Base-by-base conservation (phyloP, 2,113 vertebrate genomes). In the Coryphaenoides rupestris region DNA sequence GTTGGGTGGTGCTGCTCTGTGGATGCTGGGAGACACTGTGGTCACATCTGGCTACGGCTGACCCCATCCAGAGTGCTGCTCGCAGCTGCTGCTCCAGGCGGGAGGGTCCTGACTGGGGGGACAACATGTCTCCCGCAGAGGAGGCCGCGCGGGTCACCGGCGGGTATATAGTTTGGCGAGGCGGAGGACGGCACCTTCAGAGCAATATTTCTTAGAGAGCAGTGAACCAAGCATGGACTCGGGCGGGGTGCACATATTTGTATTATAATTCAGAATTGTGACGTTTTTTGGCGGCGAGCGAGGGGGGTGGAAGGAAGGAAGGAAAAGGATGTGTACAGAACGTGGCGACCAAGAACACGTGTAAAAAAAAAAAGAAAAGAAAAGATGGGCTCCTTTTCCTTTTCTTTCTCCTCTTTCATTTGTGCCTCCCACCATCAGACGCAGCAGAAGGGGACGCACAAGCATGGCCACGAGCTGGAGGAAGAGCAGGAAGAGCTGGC, bases 401-500 rank as follows among this genome's bases (percentile, higher is more conserved):
- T 76, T 62, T 76, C 65, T 14, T 45, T 24, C 49, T 53, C 17
- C 52, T 1, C 28, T 24, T n/a, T 55, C 0, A 49, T 66, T 33
- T 66, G n/a, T 70, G 21, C 73, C 73, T 80, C 84, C 63, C 75
- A 60, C 69, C 81, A 60, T 68, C 81, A 92, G 89, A 82, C 88
- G 69, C 74, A 76, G 69, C 74, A 76, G 84, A 79, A 90, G 81
- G 83, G 88, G 60, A 78, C 89, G 16, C 89, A 87, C 79, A 91
- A 92, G 55, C 91, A 94, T 79, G 91, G 85, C 74, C 83, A 92
- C 79, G 91, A 91, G 86, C 33, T 89, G 83, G 93, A 92, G 80
- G 93, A 91, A 84, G 92, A 91, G 81, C 89, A 92, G 77, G 91
- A 91, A 76, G 86, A 92, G 76, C 83, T 90, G 80, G 89, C 88